Base-by-base conservation (phyloP, 2,888 invertebrate species). In the Pseudococcus viburni region DNA sequence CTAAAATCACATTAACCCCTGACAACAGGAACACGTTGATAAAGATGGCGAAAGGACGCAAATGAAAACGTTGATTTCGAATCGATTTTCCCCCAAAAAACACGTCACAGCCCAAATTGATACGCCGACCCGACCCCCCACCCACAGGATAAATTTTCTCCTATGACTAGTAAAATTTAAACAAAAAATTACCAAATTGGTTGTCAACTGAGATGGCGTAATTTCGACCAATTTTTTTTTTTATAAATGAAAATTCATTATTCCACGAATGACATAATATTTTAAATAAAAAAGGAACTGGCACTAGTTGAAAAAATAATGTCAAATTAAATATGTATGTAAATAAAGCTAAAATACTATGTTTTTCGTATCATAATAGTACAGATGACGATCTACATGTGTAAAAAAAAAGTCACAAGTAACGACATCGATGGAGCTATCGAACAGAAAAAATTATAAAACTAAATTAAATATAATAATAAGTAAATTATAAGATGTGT, bases 1-100 rank as follows among this genome's bases (percentile, higher is more conserved):
- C 80, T 80, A 80, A 80, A 80, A 80, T 80, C 80, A 80, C 80
- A 80, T 42, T 59, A 80, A 17, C 80, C 42, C 80, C 80, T n/a
- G 42, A 19, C 12, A 39, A 80, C 80, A 73, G 80, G 80, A 80
- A 80, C 80, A 42, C 19, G 42, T 42, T 80, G n/a, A 42, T 33
- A 42, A 33, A 73, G 22, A 80, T 17, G 42, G 11, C 42, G 19
- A 42, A 42, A 42, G 42, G 80, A 80, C 42, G 42, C 80, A 12
- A 80, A 4, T 12, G 15, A n/a, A 73, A 33, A 19, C 6, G 59
- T 59, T 19, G 39, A 77, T 39, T 77, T 26, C 15, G 15, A 51
- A 15, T 51, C 19, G 9, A 19, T 59, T 42, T 42, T n/a, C 80
- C 26, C 26, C 3, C 26, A 33, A 80, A 42, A 42, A 6, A 46